Conservation (phyloP, 2,797 vertebrate species). For the Aldrovandia affinis region DNA sequence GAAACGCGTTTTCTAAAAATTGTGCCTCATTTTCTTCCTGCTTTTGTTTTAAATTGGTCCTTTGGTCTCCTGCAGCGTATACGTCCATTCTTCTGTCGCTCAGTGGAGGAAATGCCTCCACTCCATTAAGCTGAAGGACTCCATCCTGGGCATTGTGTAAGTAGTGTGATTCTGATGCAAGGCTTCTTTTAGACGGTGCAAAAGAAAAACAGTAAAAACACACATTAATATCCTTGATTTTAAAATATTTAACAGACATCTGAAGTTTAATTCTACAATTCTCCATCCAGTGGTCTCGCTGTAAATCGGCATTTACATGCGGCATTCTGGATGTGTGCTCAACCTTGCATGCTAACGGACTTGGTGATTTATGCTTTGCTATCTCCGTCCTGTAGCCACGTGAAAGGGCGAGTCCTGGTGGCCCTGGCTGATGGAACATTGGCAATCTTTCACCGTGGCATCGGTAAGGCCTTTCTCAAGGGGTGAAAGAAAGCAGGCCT, state of each 20-base stretch:
- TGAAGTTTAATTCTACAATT: neutral
- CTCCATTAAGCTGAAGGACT: slow-evolving; percentile 96
- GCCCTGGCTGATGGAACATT: slow-evolving; percentile 92
- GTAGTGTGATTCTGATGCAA: slow-evolving; percentile 54
- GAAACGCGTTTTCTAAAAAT: neutral
- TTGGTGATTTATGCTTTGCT: neutral
- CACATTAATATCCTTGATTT: neutral
- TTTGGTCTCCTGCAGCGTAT: slow-evolving; percentile 79
- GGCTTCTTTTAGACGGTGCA: neutral
- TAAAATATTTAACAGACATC: neutral
- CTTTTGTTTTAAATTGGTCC: neutral
- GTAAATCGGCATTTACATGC: neutral
- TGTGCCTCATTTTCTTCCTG: neutral
- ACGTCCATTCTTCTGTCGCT: slow-evolving; percentile 95
- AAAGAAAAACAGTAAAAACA: neutral
- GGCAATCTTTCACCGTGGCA: slow-evolving; percentile 94
- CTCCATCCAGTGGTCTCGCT: neutral
- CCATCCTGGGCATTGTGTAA: slow-evolving; percentile 97
- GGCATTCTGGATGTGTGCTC: neutral
- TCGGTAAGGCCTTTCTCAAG: slow-evolving; percentile 74
- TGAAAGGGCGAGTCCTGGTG: slow-evolving; percentile 95
- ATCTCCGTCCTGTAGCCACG: slow-evolving; percentile 77
- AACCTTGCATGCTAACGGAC: neutral
- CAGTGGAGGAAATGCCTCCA: slow-evolving; percentile 98
- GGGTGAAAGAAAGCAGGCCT: neutral